Percentiles rank a stretch among this genome's conserved stretches.
Evolutionary conservation across 2,888 invertebrate species (phyloP).

Genomic region (Trachelus iudaicus): DNA sequence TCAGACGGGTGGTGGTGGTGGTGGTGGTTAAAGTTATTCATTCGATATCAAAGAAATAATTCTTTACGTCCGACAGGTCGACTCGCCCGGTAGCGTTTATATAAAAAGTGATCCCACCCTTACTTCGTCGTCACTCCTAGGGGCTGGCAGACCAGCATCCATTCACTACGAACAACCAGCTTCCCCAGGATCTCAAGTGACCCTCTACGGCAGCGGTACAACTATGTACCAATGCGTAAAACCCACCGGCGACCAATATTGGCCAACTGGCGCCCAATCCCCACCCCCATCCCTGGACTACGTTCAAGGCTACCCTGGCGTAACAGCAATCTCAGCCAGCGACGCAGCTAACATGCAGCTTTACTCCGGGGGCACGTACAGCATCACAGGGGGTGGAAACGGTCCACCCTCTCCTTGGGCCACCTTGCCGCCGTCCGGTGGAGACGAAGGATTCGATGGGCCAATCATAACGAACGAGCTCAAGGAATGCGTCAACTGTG

Average conservation of each 20-base stretch:
- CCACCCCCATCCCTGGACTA: conserved; percentile 52
- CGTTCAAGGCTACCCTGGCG: conserved; percentile 53
- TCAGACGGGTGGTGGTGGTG: neutral
- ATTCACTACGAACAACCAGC: conserved; percentile 70
- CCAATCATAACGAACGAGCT: conserved; percentile 68
- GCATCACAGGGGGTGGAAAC: conserved; percentile 64
- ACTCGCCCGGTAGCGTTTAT: conserved; percentile 69
- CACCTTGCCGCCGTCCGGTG: conserved; percentile 61
- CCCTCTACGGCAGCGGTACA: conserved; percentile 68
- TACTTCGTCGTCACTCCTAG: conserved; percentile 71
- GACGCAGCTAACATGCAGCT: conserved; percentile 50
- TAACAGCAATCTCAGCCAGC: conserved; percentile 49
- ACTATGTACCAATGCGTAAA: conserved; percentile 71
- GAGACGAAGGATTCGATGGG: conserved; percentile 69
- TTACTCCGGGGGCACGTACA: conserved; percentile 52
- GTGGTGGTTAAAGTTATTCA: neutral
- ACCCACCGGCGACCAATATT: conserved; percentile 60
- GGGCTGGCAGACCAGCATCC: conserved; percentile 64
- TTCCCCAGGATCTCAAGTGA: conserved; percentile 73
- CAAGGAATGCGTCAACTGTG: conserved; percentile 79
- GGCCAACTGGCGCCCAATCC: conserved; percentile 40
- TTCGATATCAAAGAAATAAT: neutral
- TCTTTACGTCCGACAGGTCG: conserved; percentile 39
- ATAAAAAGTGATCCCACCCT: conserved; percentile 77
- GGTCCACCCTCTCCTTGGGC: conserved; percentile 69